Evolutionary conservation across 2,888 invertebrate species (phyloP).

Genomic region (Tricholauxania praeusta): DNA sequence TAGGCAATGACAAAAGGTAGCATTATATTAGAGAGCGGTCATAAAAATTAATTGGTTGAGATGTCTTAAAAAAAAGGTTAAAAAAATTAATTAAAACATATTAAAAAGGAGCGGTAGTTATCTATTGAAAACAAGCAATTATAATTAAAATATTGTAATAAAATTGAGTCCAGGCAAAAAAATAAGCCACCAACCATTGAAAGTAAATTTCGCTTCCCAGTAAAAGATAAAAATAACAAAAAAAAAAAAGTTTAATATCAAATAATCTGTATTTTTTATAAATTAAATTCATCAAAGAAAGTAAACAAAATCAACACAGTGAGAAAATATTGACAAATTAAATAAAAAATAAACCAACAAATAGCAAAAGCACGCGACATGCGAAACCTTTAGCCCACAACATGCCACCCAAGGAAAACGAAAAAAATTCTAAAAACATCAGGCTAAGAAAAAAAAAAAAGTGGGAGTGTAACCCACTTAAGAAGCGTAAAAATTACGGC

Average conservation of each 20-base stretch:
- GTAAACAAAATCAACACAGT: conserved; percentile 7
- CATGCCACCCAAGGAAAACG: not conserved
- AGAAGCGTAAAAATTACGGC: too few species aligned
- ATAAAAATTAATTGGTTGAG: not conserved
- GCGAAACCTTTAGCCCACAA: conserved; percentile 7
- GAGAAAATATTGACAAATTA: not conserved
- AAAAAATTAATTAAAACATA: too few species aligned
- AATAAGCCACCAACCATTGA: too few species aligned
- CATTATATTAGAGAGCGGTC: not conserved
- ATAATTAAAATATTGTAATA: too few species aligned
- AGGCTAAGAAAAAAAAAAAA: not conserved
- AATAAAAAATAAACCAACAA: not conserved
- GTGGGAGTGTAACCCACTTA: too few species aligned
- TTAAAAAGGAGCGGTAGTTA: not conserved
- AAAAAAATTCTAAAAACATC: not conserved
- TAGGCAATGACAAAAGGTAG: not conserved
- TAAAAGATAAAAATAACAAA: too few species aligned
- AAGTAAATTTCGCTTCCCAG: too few species aligned
- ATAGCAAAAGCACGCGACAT: conserved; percentile 3
- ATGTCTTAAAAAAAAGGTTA: not conserved
- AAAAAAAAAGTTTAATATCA: too few species aligned
- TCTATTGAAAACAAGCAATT: not conserved
- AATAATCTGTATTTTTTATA: too few species aligned
- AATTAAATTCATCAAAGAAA: too few species aligned
- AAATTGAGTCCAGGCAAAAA: too few species aligned